Percentiles rank a stretch among this genome's conserved stretches.
Evolutionary conservation across 2,797 vertebrate species (phyloP).

Genomic region (Tadarida brasiliensis): DNA sequence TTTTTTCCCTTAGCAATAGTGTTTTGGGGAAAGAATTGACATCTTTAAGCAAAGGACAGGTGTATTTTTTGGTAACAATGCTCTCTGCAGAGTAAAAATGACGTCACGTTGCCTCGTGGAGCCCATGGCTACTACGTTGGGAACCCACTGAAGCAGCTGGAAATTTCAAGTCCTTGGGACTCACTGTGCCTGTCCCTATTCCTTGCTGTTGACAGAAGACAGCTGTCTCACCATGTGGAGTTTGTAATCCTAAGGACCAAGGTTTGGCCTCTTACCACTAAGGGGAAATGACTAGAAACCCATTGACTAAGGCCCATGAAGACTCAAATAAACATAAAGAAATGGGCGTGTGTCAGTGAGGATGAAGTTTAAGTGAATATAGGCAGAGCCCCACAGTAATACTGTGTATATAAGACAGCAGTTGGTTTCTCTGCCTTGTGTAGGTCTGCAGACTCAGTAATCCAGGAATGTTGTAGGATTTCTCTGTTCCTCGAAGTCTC

Average conservation of each 20-base stretch:
- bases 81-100: constrained; percentile 12
- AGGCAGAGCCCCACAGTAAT: neutral
- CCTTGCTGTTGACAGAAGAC: neutral
- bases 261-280: neutral
- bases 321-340: neutral
- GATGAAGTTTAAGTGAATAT: neutral
- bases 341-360: neutral
- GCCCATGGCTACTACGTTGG: neutral
- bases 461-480: neutral
- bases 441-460: neutral
- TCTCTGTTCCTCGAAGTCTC: neutral
- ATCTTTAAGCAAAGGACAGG: neutral
- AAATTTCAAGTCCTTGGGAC: neutral
- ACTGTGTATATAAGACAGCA: neutral
- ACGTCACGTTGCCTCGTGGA: neutral
- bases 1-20: neutral
- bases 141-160: neutral
- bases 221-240: neutral
- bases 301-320: neutral
- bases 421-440: neutral
- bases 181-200: neutral
- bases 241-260: neutral
- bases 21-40: neutral
- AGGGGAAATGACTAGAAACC: neutral
- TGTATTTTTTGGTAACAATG: neutral